Evolutionary conservation across 1,140 invertebrate genomes (phyloP).

Genomic region (Pachypeltis micranthus): DNA sequence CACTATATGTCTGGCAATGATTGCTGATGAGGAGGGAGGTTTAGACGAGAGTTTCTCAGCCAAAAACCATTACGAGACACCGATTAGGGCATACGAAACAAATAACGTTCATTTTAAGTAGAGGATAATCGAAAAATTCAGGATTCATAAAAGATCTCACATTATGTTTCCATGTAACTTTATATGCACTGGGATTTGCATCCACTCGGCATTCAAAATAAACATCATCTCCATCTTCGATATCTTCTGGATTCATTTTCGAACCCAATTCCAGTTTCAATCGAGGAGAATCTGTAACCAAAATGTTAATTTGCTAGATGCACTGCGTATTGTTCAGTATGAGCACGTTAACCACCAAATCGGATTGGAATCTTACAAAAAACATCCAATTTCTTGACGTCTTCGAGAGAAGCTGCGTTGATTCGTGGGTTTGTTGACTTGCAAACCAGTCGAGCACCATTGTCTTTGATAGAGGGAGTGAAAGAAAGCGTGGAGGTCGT

Average conservation of each 20-base stretch:
- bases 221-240: slow-evolving; percentile 80
- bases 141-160: no score
- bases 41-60: no score
- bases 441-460: slow-evolving; percentile 64
- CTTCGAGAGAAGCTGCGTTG: slow-evolving; percentile 56
- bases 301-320: no score
- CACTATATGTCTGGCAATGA: no score
- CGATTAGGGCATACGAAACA: no score
- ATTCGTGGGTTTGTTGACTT: slow-evolving; percentile 66
- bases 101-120: no score
- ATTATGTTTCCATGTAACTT: slow-evolving; percentile 84
- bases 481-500: slow-evolving; percentile 64
- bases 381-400: slow-evolving; percentile 65
- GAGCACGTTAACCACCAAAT: no score
- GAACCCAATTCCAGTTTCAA: slow-evolving; percentile 60
- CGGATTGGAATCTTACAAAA: slow-evolving; percentile 68
- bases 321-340: neutral
- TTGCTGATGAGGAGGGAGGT: no score
- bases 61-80: no score
- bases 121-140: no score
- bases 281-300: slow-evolving; percentile 60
- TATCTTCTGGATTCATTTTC: slow-evolving; percentile 73
- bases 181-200: slow-evolving; percentile 73
- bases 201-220: slow-evolving; percentile 80
- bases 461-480: slow-evolving; percentile 59